Evolutionary conservation across 2,797 vertebrate genomes (phyloP), one percentile per base, ranked within the genome.

Genomic region (Prunella strophiata): DNA sequence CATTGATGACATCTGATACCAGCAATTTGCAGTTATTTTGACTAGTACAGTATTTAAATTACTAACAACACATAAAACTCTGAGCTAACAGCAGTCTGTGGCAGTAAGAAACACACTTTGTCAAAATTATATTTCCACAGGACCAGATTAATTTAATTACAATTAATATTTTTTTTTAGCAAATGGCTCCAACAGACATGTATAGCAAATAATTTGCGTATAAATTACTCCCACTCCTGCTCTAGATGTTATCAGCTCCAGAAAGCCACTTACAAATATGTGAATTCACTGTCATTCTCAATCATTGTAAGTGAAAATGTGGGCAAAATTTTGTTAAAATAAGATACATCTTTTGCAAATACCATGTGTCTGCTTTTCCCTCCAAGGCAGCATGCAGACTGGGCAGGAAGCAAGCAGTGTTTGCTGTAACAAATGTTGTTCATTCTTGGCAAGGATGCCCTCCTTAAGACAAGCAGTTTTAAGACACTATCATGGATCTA

Each of bases 21-120:
- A 93, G 86, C 78, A 95, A 95, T 94, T 85, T 89, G 78, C 94
- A 89, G 77, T 94, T 95, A 94, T 89, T 95, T 96, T 93, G 92
- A 92, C 84, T 89, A 47, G 92, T 95, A 62, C 81, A 74, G 84
- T 89, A 72, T 74, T 94, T 95, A 91, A 94, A 92, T 94, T 82
- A 94, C 86, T 92, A 92, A 82, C 77, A 95, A 57, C 94, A 94
- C 91, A 94, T 85, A 93, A 91, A 96, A 89, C 27, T 87, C 80
- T 21, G 58, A 92, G 91, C 47, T 89, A 93, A 93, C 65, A 88
- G 88, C 93, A 87, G 74, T 80, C 54, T 61, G 71, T 58, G 75
- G 78, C 86, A 94, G 78, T 32, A 91, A 92, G 72, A 80, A 96
- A 83, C 50, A 77, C 70, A 68, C 72, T 95, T 91, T 77, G 75